These are phyloP conservation scores for Bombyx huttoni DNA, from an alignment of 2,888 invertebrate genomes.

Conservation along the genomic window DNA sequence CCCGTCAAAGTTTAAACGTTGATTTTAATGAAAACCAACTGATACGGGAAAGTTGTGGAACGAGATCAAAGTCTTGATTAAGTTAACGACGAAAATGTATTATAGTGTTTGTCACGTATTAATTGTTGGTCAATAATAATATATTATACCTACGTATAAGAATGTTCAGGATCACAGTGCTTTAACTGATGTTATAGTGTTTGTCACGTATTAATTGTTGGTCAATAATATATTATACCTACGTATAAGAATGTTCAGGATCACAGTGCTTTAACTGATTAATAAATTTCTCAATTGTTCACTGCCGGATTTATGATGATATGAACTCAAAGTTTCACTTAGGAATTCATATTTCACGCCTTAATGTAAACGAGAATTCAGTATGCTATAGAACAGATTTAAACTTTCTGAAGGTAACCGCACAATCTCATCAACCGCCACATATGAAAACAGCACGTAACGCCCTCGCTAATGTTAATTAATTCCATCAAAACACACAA, in stretches of 20 bases:
- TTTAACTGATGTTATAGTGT: too few relatives aligned
- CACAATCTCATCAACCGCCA: constrained; percentile 33
- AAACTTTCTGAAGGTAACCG: constrained; percentile 40
- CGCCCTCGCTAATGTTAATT: constrained; percentile 57
- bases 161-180: too few relatives aligned
- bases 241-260: neutral
- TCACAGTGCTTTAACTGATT: too few relatives aligned
- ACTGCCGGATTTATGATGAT: too few relatives aligned
- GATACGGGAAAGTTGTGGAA: constrained; percentile 2
- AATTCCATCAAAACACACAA: constrained; percentile 40
- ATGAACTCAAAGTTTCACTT: neutral
- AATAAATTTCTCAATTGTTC: too few relatives aligned
- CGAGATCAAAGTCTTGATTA: neutral
- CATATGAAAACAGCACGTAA: constrained; percentile 23
- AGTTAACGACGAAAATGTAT: neutral
- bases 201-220: too few relatives aligned
- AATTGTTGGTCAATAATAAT: neutral
- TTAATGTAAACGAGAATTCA: neutral
- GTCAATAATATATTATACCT: neutral
- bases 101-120: neutral
- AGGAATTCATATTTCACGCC: neutral
- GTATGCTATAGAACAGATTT: constrained; percentile 20
- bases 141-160: neutral
- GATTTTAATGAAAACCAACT: constrained; percentile 15
- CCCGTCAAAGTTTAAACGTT: constrained; percentile 13